These are phyloP conservation scores for Helicoverpa armigera DNA, from an alignment of 1,140 invertebrate genomes.

Conservation along the genomic window DNA sequence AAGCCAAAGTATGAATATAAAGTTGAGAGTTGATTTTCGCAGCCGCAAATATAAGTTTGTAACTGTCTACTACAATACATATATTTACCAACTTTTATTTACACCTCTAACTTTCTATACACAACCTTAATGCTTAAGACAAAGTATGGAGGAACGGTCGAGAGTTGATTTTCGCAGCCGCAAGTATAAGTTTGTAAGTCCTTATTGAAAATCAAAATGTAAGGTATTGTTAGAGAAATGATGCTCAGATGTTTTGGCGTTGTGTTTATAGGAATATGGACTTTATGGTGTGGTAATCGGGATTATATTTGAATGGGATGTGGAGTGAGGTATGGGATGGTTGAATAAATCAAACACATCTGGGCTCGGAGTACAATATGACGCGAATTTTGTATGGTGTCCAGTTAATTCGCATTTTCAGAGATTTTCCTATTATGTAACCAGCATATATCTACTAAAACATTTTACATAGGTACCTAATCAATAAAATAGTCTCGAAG, in stretches of 20 bases:
- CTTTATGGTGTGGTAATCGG: neutral
- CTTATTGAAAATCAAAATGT: conserved; percentile 30
- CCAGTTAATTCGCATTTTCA: neutral
- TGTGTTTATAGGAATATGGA: neutral
- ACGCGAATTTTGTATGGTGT: neutral
- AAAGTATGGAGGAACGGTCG: neutral
- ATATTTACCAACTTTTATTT: neutral
- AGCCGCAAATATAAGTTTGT: neutral
- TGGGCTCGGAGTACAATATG: conserved; percentile 18
- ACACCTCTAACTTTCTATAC: neutral
- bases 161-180: neutral
- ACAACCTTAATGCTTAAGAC: neutral
- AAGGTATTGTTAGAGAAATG: conserved; percentile 7
- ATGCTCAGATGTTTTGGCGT: neutral
- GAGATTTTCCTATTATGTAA: no score
- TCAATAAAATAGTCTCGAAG: no score
- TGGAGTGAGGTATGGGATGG: neutral
- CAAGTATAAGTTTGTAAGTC: neutral
- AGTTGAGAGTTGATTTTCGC: neutral
- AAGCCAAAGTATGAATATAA: neutral
- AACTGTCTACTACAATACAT: neutral
- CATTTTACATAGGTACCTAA: no score
- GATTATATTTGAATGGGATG: neutral
- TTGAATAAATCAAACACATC: conserved; percentile 13
- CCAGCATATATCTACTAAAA: no score